Percentiles rank a stretch among this genome's conserved stretches.
Evolutionary conservation across 1,140 invertebrate species (phyloP).

Genomic region (Cotesia typhae): DNA sequence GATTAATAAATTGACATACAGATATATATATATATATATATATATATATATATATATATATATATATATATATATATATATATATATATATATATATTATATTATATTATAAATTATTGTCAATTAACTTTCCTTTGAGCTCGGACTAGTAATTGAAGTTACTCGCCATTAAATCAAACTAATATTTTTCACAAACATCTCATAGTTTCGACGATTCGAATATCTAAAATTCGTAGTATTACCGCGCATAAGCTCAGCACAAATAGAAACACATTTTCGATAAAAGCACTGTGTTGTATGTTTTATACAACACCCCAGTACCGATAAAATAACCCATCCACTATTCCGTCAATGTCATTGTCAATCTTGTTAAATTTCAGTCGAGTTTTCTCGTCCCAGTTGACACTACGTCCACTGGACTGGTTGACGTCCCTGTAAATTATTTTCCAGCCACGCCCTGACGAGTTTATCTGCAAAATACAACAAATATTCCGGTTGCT

Average conservation of each 20-base stretch:
- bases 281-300: neutral
- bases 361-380: constrained; percentile 35
- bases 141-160: no score
- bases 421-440: constrained; percentile 45
- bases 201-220: neutral
- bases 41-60: no score
- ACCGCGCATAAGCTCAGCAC: neutral
- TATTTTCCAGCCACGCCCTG: constrained; percentile 40
- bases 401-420: constrained; percentile 23
- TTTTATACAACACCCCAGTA: constrained; percentile 22
- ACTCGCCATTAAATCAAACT: no score
- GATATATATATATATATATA: no score
- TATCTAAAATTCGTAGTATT: neutral
- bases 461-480: constrained; percentile 51
- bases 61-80: no score
- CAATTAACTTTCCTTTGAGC: no score
- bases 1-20: no score
- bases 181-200: no score
- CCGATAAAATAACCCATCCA: constrained; percentile 25
- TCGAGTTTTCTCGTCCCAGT: constrained; percentile 32
- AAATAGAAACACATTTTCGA: neutral
- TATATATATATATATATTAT: no score
- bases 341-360: constrained; percentile 34
- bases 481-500: constrained; percentile 43
- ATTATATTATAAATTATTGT: no score